These are phyloP conservation scores for Aspiorhynchus laticeps DNA, from an alignment of 2,113 vertebrate species.

Conservation along the genomic window DNA sequence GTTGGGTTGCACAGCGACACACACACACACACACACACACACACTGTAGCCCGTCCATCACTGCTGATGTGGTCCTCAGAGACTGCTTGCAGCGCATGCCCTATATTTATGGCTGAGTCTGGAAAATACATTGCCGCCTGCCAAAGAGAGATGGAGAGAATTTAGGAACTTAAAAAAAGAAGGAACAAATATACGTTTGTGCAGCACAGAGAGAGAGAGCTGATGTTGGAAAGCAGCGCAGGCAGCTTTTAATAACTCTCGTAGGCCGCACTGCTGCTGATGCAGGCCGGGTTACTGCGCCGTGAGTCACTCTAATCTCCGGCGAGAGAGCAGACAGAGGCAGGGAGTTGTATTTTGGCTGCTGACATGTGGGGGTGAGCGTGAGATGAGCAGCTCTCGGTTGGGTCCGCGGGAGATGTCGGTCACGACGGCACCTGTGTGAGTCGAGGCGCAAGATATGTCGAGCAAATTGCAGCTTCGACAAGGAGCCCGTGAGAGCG, in stretches of 20 bases:
- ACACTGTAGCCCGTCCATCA: conserved; percentile 40
- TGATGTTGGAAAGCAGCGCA: conserved; percentile 10
- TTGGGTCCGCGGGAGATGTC: background rate
- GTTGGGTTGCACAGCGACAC: conserved; percentile 17
- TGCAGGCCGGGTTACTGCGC: background rate
- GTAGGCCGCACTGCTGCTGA: conserved; percentile 37
- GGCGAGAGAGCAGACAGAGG: conserved; percentile 7
- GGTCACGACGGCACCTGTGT: background rate
- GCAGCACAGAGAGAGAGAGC: background rate
- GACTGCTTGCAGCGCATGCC: conserved; percentile 42
- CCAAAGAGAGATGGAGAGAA: conserved; percentile 31
- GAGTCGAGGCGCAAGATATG: background rate
- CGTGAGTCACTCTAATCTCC: conserved; percentile 39
- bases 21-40: conserved; percentile 33
- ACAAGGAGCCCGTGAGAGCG: background rate
- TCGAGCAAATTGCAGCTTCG: background rate
- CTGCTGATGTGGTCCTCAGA: conserved; percentile 48
- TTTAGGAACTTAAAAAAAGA: conserved; percentile 30
- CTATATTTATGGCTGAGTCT: conserved; percentile 54
- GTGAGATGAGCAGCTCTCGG: background rate
- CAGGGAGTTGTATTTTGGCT: conserved; percentile 12
- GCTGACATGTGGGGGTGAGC: conserved; percentile 17
- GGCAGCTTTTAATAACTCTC: conserved; percentile 46
- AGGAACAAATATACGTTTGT: conserved; percentile 31
- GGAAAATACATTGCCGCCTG: conserved; percentile 51